Percentiles rank a stretch among this genome's conserved stretches.
Conservation (phyloP, 2,888 invertebrate species). For the Cylindroiulus punctatus region DNA sequence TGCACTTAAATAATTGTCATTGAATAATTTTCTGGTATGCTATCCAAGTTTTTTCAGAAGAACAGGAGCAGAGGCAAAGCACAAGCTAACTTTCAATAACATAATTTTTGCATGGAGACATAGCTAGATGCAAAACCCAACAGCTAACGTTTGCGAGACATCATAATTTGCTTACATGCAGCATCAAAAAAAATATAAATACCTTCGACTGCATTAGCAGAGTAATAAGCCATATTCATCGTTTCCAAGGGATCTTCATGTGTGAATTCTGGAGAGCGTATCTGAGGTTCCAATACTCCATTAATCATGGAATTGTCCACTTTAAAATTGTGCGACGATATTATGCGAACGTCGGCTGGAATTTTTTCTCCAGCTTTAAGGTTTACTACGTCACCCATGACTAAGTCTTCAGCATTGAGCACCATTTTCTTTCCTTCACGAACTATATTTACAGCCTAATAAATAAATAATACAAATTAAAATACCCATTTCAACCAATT, state of each 20-base stretch:
- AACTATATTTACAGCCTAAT: slow-evolving; percentile 86
- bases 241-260: slow-evolving; percentile 95
- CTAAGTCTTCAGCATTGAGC: slow-evolving; percentile 72
- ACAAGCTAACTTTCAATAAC: no score
- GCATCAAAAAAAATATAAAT: slow-evolving; percentile 61
- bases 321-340: slow-evolving; percentile 95
- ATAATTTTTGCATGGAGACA: no score
- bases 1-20: background rate
- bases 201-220: slow-evolving; percentile 94
- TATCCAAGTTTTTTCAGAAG: no score
- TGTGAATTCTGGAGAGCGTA: slow-evolving; percentile 88
- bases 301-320: slow-evolving; percentile 94
- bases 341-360: slow-evolving; percentile 96
- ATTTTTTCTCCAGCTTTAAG: slow-evolving; percentile 99
- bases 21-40: background rate
- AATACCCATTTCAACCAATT: background rate
- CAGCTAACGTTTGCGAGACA: no score
- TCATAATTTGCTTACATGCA: no score
- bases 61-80: no score
- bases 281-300: slow-evolving; percentile 95
- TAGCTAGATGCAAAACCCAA: no score
- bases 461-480: slow-evolving; percentile 40
- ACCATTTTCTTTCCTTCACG: slow-evolving; percentile 68
- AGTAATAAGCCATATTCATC: slow-evolving; percentile 94
- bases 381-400: slow-evolving; percentile 97